Percentiles rank a stretch among this genome's conserved stretches.
Conservation (phyloP, 2,797 vertebrate genomes). For the Cirrhinus molitorella region DNA sequence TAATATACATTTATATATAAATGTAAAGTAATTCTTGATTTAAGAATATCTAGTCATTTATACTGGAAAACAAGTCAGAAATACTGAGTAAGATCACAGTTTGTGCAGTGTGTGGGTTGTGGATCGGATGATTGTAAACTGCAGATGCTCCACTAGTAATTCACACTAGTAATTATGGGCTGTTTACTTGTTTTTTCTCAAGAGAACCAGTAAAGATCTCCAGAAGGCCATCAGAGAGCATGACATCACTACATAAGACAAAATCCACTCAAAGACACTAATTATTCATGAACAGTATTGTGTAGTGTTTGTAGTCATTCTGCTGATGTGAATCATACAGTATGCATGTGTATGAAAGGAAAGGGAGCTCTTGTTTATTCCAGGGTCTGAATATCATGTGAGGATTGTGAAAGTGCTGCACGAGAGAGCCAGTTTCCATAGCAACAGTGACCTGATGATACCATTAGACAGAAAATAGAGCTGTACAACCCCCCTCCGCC, state of each 20-base stretch:
- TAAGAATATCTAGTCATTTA: no score
- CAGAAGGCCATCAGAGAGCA: not conserved
- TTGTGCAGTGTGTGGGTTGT: not conserved
- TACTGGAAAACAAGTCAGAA: not conserved
- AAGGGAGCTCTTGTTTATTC: not conserved
- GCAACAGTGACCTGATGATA: constrained; percentile 45
- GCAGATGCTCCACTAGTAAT: constrained; percentile 8
- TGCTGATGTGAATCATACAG: not conserved
- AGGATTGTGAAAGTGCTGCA: constrained; percentile 1
- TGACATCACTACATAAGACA: not conserved
- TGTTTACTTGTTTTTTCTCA: not conserved
- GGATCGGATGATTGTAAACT: not conserved
- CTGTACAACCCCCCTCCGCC: constrained; percentile 10
- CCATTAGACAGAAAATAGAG: constrained; percentile 32
- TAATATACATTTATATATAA: no score
- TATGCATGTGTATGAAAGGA: not conserved
- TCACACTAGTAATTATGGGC: not conserved
- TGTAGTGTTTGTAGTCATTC: not conserved
- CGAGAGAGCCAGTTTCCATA: constrained; percentile 53
- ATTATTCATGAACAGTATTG: not conserved
- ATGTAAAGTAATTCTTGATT: no score
- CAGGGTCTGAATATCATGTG: not conserved
- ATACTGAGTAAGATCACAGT: not conserved
- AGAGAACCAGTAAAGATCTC: not conserved
- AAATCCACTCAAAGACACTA: not conserved